Percentiles rank a stretch among this genome's conserved stretches.
Evolutionary conservation across 2,888 invertebrate species (phyloP).

Genomic region (Tenodera sinensis): DNA sequence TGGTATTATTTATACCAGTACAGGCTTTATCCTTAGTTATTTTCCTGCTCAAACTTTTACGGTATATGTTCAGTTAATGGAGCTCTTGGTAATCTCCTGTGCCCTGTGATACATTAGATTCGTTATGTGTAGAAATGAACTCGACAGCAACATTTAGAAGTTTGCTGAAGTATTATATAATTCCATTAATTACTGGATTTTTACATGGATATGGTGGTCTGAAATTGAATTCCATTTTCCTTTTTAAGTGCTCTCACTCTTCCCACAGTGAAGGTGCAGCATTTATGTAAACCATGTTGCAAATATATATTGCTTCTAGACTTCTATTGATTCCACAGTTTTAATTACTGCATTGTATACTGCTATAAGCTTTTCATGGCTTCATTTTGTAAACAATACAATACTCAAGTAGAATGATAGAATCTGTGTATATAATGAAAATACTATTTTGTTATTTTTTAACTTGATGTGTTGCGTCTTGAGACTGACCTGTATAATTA

Average conservation of each 20-base stretch:
- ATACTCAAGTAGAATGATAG: slow-evolving; percentile 22
- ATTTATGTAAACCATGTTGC: not conserved
- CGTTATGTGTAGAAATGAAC: not conserved
- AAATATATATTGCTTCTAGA: slow-evolving; percentile 4
- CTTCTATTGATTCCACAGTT: not conserved
- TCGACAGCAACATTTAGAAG: not conserved
- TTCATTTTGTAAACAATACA: slow-evolving; percentile 19
- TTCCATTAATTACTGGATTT: not conserved
- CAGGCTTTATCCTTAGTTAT: not conserved
- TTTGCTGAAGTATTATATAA: not conserved
- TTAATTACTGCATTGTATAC: slow-evolving; percentile 13
- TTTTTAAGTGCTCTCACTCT: not conserved
- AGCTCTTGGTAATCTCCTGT: slow-evolving; percentile 3
- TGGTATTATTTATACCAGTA: not conserved
- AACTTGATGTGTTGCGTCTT: slow-evolving; percentile 43
- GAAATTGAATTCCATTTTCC: not conserved
- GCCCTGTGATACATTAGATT: slow-evolving; percentile 13
- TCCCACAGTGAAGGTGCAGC: not conserved
- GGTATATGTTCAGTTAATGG: not conserved
- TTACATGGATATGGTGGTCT: not conserved
- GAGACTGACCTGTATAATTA: slow-evolving; percentile 45
- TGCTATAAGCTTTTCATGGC: not conserved
- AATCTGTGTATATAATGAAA: slow-evolving; percentile 25
- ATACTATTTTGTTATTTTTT: slow-evolving; percentile 32
- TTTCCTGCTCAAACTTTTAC: not conserved